Evolutionary conservation across 1,140 invertebrate species (phyloP).

Genomic region (Bombus pyrosoma): DNA sequence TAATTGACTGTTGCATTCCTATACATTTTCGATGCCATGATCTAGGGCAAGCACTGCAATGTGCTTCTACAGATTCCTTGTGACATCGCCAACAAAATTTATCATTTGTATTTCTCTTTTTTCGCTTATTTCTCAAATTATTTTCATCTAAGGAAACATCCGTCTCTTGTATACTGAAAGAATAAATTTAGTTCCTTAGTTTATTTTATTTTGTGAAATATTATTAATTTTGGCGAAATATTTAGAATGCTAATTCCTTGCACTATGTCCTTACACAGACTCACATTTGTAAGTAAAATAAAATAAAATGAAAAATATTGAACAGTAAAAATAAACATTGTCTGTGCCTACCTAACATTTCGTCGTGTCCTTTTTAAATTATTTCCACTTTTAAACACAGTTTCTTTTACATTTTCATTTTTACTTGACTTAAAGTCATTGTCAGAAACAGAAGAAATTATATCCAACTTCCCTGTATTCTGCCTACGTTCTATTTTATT

Average conservation of each 20-base stretch:
- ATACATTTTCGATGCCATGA: constrained; percentile 92
- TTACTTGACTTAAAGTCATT: constrained; percentile 35
- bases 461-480: not conserved
- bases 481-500: constrained; percentile 34
- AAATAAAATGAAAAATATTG: not conserved
- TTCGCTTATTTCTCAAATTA: constrained; percentile 49
- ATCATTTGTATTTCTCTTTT: constrained; percentile 83
- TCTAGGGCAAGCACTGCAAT: constrained; percentile 93
- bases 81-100: constrained; percentile 95
- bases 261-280: not conserved
- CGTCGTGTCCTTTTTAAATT: constrained; percentile 64
- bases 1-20: constrained; percentile 81
- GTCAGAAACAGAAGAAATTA: not conserved
- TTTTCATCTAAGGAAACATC: constrained; percentile 39
- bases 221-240: not conserved
- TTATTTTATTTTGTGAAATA: not conserved
- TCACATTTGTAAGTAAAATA: not conserved
- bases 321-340: not conserved
- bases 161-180: constrained; percentile 33
- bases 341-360: constrained; percentile 56
- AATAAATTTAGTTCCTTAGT: constrained; percentile 10
- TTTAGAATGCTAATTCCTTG: not conserved
- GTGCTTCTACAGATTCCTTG: constrained; percentile 85
- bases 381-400: constrained; percentile 25
- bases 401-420: constrained; percentile 19